Evolutionary conservation across 2,888 invertebrate species (phyloP), one percentile per base, ranked within the genome.

Genomic region (Volucella inanis): DNA sequence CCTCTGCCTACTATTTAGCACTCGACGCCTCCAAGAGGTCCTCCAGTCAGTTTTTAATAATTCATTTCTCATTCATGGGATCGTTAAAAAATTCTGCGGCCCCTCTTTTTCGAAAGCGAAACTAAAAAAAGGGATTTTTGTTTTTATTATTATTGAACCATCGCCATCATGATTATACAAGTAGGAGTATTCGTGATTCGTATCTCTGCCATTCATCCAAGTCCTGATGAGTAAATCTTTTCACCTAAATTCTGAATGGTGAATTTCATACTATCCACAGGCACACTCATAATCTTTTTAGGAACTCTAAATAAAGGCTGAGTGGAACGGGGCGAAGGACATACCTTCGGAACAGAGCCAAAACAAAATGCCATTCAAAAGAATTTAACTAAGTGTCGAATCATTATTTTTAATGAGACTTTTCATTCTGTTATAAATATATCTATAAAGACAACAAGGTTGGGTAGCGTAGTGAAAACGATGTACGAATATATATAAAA

Each of bases 381-480:
- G 75, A 75, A 80, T 84, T 84, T 84, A 84, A 84, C 84, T 80
- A 84, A 84, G 84, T 84, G 84, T 84, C 84, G 84, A 84, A 84
- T 80, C 84, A 84, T 84, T 80, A 84, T 84, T 84, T 84, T 84
- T 76, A 84, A 84, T 80, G 84, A 84, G 84, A 75, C 80, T 76
- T 80, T 80, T 84, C 80, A 84, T 84, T 61, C 80, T 76, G 75
- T 59, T 67, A 78, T 55, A 31, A 54, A 70, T 59, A 78, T 31
- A 31, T 31, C 31, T 31, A 6, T 31, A 31, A 55, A 9, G 14
- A 62, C 11, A 14, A 57, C 22, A 59, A 61, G 68, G 68, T 68
- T 59, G 43, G 52, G 41, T 52, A 68, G 52, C 41, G 39, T 31
- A 39, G 15, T 15, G 4, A 1, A n/a, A 77, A 45, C 15, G 50